Evolutionary conservation across 2,797 vertebrate genomes (phyloP).

Genomic region (Siniperca obscura): DNA sequence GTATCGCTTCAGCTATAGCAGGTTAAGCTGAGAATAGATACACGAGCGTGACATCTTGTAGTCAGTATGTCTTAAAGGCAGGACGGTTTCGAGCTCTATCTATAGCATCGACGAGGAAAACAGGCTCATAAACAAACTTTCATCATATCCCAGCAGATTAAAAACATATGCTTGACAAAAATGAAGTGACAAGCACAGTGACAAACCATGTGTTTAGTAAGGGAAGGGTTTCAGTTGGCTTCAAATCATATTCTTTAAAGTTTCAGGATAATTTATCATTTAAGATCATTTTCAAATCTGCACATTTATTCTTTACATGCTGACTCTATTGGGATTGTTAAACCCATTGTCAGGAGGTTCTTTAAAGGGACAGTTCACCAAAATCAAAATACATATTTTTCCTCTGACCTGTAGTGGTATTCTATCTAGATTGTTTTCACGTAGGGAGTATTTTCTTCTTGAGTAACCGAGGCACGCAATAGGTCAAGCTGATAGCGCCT

Average conservation of each 20-base stretch:
- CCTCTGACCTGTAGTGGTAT: too few relatives aligned
- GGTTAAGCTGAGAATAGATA: conserved; percentile 43
- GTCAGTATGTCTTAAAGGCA: conserved; percentile 5
- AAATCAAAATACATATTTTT: too few relatives aligned
- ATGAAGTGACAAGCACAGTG: background rate
- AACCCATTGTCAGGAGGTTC: background rate
- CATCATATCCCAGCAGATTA: conserved; percentile 7
- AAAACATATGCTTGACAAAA: conserved; percentile 6
- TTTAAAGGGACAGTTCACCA: too few relatives aligned
- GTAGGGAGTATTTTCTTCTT: too few relatives aligned
- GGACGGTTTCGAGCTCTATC: conserved; percentile 9
- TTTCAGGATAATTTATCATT: background rate
- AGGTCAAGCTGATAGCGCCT: too few relatives aligned
- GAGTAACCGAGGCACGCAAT: too few relatives aligned
- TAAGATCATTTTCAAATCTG: background rate
- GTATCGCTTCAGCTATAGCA: background rate
- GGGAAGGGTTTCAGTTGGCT: background rate
- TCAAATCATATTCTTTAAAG: background rate
- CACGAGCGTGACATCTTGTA: conserved; percentile 20
- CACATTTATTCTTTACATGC: background rate
- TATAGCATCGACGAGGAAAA: conserved; percentile 33
- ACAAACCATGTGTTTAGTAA: conserved; percentile 7
- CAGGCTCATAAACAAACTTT: conserved; percentile 16
- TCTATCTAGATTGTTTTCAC: too few relatives aligned
- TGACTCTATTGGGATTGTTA: background rate